Percentiles rank a stretch among this genome's conserved stretches.
phyloP scores from a whole-genome alignment of 2,797 vertebrate species.

The Orientallactaga sibirica region DNA sequence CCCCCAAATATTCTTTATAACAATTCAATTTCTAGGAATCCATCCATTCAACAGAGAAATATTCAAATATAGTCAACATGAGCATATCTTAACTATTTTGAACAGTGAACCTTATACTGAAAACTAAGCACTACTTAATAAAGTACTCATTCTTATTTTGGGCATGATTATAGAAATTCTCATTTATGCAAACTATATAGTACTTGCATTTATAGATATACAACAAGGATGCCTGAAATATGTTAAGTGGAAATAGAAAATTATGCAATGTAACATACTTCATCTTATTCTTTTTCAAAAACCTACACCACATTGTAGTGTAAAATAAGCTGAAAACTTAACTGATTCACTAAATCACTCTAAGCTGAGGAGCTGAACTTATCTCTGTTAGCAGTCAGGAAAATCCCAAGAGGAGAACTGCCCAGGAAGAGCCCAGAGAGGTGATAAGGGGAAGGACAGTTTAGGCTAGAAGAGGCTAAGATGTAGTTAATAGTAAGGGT shows the following conservation, averaged over 20 bases:
- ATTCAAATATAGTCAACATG: neutral
- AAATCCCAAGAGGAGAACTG: no score
- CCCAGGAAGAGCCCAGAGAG: no score
- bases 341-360: no score
- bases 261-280: neutral
- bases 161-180: slow-evolving; percentile 40
- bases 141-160: neutral
- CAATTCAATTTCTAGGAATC: slow-evolving; percentile 16
- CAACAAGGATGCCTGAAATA: slow-evolving; percentile 28
- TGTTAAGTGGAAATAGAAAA: slow-evolving; percentile 41
- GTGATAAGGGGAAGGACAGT: no score
- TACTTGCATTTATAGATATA: neutral
- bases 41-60: slow-evolving; percentile 19
- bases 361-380: no score
- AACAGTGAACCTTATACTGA: neutral
- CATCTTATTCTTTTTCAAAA: neutral
- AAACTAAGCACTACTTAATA: slow-evolving; percentile 1
- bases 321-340: no score
- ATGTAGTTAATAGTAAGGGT: no score
- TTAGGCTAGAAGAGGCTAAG: no score
- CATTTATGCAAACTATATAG: neutral
- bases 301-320: neutral
- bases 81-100: slow-evolving; percentile 21
- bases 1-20: neutral
- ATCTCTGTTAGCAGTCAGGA: no score